Conservation (phyloP, 2,797 vertebrate species). For the Tapera naevia region DNA sequence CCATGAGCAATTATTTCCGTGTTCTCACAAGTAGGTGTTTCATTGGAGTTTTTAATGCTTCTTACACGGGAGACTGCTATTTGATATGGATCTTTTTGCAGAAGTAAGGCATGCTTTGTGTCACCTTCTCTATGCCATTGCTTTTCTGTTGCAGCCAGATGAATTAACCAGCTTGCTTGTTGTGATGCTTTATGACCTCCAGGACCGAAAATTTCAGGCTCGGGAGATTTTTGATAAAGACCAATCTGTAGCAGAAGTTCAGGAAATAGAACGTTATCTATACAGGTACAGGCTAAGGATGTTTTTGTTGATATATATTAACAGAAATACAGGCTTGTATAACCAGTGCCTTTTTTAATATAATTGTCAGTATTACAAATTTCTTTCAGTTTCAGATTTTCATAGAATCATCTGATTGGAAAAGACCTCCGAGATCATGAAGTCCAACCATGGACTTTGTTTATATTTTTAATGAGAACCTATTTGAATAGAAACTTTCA, state of each 20-base stretch:
- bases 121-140: background rate
- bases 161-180: constrained; percentile 85
- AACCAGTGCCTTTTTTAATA: background rate
- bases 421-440: too few species aligned
- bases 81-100: background rate
- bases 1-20: background rate
- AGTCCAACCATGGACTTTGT: too few species aligned
- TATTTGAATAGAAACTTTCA: background rate
- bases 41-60: background rate
- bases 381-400: background rate
- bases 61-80: background rate
- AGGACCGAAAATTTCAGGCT: constrained; percentile 86
- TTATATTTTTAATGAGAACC: background rate
- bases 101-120: background rate
- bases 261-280: constrained; percentile 80
- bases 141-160: constrained; percentile 76
- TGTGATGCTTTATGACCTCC: constrained; percentile 90
- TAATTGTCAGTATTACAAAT: background rate
- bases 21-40: background rate
- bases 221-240: constrained; percentile 61
- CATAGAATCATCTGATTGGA: too few species aligned
- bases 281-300: constrained; percentile 70
- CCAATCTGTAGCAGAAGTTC: constrained; percentile 79
- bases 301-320: background rate
- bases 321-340: background rate